Evolutionary conservation across 2,888 invertebrate species (phyloP).

Genomic region (Coleophora flavipennella): DNA sequence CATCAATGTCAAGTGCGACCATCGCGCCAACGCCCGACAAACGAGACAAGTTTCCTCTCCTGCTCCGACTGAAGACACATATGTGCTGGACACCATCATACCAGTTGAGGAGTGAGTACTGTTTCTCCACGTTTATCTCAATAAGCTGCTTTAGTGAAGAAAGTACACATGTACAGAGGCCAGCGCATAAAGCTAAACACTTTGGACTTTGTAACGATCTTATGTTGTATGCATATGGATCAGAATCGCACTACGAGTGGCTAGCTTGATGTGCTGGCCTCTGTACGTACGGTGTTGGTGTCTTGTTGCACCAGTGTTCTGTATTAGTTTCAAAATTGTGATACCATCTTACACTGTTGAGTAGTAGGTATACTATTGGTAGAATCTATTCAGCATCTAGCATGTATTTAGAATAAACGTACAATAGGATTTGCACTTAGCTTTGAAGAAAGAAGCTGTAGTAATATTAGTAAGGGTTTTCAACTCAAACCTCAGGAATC

Average conservation of each 20-base stretch:
- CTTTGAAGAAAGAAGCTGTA: background rate
- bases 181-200: too few relatives aligned
- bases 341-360: conserved; percentile 13
- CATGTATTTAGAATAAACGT: conserved; percentile 22
- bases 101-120: conserved; percentile 89
- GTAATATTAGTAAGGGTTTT: conserved; percentile 1
- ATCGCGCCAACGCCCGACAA: conserved; percentile 77
- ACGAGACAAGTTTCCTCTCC: conserved; percentile 74
- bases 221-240: too few relatives aligned
- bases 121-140: background rate
- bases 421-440: conserved; percentile 8
- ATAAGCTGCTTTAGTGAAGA: too few relatives aligned
- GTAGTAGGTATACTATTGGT: background rate
- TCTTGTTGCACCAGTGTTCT: conserved; percentile 14
- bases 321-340: conserved; percentile 1
- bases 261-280: too few relatives aligned
- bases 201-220: too few relatives aligned
- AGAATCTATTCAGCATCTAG: too few relatives aligned
- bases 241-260: too few relatives aligned
- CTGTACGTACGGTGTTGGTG: conserved; percentile 15
- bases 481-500: conserved; percentile 7
- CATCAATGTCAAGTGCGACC: conserved; percentile 93
- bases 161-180: too few relatives aligned
- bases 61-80: conserved; percentile 82
- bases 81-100: conserved; percentile 85